These are phyloP conservation scores for Montipora foliosa DNA, from an alignment of 64 coral and sea anemone genomes.

Conservation along the genomic window DNA sequence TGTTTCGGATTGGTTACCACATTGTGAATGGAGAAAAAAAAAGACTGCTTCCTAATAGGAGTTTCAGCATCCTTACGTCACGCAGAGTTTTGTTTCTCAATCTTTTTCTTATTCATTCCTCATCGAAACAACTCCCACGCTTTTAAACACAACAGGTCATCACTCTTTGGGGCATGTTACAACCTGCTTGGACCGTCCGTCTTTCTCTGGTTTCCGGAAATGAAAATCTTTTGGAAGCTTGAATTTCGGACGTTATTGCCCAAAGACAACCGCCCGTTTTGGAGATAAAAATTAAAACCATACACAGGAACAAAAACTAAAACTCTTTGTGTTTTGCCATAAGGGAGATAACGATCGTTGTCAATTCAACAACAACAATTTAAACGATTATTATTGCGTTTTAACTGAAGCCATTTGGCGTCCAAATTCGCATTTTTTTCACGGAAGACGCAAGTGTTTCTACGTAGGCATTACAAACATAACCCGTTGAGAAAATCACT, in stretches of 20 bases:
- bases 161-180: constrained; percentile 4
- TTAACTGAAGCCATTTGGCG: background rate
- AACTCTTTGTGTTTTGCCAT: background rate
- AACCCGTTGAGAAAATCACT: constrained; percentile 32
- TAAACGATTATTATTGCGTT: background rate
- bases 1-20: too few species aligned
- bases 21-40: too few species aligned
- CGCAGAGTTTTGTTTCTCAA: background rate
- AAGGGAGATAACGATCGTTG: background rate
- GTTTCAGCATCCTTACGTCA: background rate
- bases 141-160: background rate
- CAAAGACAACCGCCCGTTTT: constrained; percentile 43
- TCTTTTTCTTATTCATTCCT: background rate
- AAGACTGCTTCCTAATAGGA: too few species aligned
- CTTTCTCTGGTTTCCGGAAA: constrained; percentile 11
- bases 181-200: background rate
- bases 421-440: background rate
- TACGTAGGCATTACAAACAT: background rate
- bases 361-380: background rate
- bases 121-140: constrained; percentile 9
- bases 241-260: constrained; percentile 30
- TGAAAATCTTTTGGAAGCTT: constrained; percentile 10
- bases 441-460: constrained; percentile 35
- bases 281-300: constrained; percentile 23
- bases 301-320: constrained; percentile 1